Evolutionary conservation across 1,140 invertebrate genomes (phyloP), one percentile per base, ranked within the genome.

Genomic region (Phymorhynchus buccinoides): DNA sequence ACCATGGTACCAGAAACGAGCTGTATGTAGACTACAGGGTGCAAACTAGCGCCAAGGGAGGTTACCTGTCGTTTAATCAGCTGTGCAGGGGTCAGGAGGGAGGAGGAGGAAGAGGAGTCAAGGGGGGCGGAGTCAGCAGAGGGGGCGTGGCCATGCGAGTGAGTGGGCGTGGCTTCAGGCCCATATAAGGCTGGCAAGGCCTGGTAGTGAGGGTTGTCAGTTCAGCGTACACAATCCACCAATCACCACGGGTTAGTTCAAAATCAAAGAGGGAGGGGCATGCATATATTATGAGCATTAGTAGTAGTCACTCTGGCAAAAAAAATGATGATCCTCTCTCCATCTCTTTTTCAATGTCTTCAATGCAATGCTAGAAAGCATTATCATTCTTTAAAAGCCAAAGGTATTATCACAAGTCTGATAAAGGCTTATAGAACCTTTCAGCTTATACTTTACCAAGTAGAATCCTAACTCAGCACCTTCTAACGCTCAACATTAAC

Each of bases 181-280:
- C 84, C 56, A 75, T 80, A 52, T 37, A 84, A 56, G 66, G 84
- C 84, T 62, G 84, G 84, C 77, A 84, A 68, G 62, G 77, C 81
- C 81, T 83, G 81, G 68, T 62, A 77, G 52, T 84, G n/a, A n/a
- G n/a, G n/a, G n/a, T n/a, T n/a, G 75, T 42, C 32, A 80, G 2
- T 18, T 44, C 81, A 83, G 62, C 66, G 62, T 62, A 56, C 35
- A 80, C 35, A 80, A 44, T 68, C 52, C 73, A 80, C 84, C 84
- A 80, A 84, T 84, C 84, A 84, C 75, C 84, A 62, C 41, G n/a
- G n/a, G 84, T 84, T 84, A 84, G 84, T 84, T 27, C 22, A 62
- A 27, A n/a, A n/a, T n/a, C 41, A 27, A 4, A 71, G 18, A 62
- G 0, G 6, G 18, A 62, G 6, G 18, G n/a, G 56, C 56, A 22